Evolutionary conservation across 2,113 vertebrate species (phyloP).

Genomic region (Hepsetus odoe): DNA sequence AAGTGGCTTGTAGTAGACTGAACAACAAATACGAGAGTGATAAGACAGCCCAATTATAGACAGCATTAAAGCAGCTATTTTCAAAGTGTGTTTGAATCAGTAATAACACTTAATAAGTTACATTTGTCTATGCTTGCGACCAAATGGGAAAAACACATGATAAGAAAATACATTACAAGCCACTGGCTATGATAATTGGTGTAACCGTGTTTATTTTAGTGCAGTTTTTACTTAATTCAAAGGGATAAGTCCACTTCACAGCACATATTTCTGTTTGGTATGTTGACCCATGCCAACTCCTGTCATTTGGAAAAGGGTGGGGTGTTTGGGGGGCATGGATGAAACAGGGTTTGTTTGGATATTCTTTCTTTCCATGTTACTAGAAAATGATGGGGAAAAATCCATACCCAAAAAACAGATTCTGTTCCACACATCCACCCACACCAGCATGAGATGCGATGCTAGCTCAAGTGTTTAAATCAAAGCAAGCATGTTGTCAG

Average conservation of each 20-base stretch:
- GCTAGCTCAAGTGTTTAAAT: neutral
- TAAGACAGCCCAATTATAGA: constrained; percentile 40
- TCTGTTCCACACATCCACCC: constrained; percentile 11
- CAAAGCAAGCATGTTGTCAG: constrained; percentile 26
- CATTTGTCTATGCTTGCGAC: constrained; percentile 6
- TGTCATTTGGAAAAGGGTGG: neutral
- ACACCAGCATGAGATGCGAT: constrained; percentile 20
- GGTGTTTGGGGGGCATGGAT: constrained; percentile 5
- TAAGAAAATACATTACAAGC: constrained; percentile 22
- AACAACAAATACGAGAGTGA: constrained; percentile 30
- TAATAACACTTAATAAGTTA: constrained; percentile 12
- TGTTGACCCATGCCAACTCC: constrained; percentile 1
- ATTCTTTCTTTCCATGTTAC: neutral
- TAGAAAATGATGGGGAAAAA: neutral
- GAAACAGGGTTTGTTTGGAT: neutral
- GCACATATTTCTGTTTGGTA: neutral
- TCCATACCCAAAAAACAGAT: constrained; percentile 18
- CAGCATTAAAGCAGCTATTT: constrained; percentile 32
- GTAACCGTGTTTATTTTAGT: neutral
- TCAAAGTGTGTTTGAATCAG: constrained; percentile 2
- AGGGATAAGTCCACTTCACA: neutral
- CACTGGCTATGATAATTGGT: constrained; percentile 2
- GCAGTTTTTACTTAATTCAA: neutral
- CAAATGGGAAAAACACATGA: neutral
- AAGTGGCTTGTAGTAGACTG: constrained; percentile 23